A percentile compares a stretch with the other conserved stretches of the same genome.
Evolutionary conservation across 2,888 invertebrate species (phyloP).

Genomic region (Autographa pulchrina): DNA sequence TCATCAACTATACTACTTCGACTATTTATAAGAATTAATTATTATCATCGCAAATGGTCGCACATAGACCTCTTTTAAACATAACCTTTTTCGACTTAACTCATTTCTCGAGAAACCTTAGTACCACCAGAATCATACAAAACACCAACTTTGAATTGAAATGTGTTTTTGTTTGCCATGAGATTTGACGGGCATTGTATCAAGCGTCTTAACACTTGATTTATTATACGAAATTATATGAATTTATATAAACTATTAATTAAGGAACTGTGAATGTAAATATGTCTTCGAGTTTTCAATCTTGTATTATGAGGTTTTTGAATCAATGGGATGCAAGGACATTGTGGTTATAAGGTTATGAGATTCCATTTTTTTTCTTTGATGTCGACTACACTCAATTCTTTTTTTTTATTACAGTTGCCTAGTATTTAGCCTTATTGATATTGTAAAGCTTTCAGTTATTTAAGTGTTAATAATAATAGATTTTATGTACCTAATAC

Average conservation of each 20-base stretch:
- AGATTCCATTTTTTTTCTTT: neutral
- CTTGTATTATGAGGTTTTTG: slow-evolving; percentile 25
- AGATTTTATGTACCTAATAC: no score
- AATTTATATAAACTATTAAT: slow-evolving; percentile 71
- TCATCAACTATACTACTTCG: no score
- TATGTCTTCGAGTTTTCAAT: slow-evolving; percentile 46
- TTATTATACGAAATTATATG: slow-evolving; percentile 67
- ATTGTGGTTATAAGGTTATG: neutral
- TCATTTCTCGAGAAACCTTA: slow-evolving; percentile 43
- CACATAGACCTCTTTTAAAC: no score
- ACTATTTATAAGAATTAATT: no score
- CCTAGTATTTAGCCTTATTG: no score
- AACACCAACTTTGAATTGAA: slow-evolving; percentile 65
- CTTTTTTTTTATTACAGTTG: no score
- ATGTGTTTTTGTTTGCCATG: slow-evolving; percentile 68
- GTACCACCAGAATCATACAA: slow-evolving; percentile 55
- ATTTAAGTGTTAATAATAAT: no score
- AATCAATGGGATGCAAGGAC: slow-evolving; percentile 32
- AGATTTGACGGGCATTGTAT: slow-evolving; percentile 64
- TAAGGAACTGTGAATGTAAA: slow-evolving; percentile 59
- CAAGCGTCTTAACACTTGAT: slow-evolving; percentile 64
- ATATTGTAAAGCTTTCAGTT: no score
- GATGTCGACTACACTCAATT: no score
- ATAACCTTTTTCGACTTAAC: no score
- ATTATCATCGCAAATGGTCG: no score